phyloP scores from a whole-genome alignment of 2,113 vertebrate species.

The Agelaius phoeniceus region DNA sequence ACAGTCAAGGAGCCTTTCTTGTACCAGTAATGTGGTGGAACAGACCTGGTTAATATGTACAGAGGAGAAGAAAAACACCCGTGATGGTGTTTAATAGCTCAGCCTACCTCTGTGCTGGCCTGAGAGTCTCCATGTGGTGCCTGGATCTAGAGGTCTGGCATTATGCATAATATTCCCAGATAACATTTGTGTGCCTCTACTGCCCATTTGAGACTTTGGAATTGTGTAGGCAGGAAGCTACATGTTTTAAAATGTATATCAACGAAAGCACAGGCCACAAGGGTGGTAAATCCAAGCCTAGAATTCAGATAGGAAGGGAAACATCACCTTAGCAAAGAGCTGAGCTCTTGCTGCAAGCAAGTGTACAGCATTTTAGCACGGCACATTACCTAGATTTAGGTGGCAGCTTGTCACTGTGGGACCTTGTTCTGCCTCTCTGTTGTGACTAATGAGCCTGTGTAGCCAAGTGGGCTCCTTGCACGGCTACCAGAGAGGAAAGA shows the following conservation, averaged over 20 bases:
- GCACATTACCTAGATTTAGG: slow-evolving; percentile 48
- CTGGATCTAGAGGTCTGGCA: neutral
- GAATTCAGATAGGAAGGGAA: neutral
- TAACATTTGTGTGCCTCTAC: neutral
- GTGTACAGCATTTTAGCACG: neutral
- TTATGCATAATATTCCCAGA: neutral
- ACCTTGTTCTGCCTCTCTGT: slow-evolving; percentile 24
- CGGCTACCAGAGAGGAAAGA: neutral
- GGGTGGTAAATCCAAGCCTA: neutral
- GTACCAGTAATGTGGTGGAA: neutral
- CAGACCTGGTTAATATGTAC: neutral
- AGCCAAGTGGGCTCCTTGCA: neutral
- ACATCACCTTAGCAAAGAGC: neutral
- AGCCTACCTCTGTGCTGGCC: neutral
- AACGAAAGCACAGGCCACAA: neutral
- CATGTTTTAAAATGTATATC: neutral
- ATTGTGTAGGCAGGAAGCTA: neutral
- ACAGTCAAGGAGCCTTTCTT: neutral
- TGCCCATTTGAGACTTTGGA: neutral
- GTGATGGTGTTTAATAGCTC: neutral
- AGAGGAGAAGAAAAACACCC: neutral
- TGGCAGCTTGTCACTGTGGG: slow-evolving; percentile 30
- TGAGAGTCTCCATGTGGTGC: neutral
- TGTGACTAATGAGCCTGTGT: slow-evolving; percentile 28
- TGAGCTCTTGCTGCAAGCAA: neutral